A percentile compares a stretch with the other conserved stretches of the same genome.
phyloP scores from a whole-genome alignment of 2,797 vertebrate genomes.

The Xenops minutus region DNA sequence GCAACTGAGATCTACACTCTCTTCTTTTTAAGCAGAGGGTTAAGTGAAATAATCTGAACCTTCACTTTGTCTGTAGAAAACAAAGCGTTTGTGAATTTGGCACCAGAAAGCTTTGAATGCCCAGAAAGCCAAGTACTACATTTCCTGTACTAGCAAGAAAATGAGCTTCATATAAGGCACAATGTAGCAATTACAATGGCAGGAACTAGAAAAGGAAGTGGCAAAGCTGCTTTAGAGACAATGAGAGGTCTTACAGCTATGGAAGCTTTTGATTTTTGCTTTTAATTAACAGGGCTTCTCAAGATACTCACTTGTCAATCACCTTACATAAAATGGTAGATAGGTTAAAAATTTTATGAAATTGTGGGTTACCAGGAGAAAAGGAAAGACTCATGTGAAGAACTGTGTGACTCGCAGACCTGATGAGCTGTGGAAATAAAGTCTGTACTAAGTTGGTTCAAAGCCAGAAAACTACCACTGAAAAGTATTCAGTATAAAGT shows the following conservation, averaged over 20 bases:
- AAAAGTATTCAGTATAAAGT: not conserved
- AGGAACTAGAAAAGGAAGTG: not conserved
- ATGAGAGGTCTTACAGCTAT: not conserved
- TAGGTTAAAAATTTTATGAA: not conserved
- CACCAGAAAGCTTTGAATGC: not conserved
- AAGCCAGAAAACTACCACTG: not conserved
- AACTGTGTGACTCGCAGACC: not conserved
- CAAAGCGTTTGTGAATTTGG: not conserved
- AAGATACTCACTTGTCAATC: not conserved
- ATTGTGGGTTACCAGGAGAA: not conserved
- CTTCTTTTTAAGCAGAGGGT: not conserved
- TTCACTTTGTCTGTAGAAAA: not conserved
- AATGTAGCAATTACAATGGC: not conserved
- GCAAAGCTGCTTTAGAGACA: not conserved
- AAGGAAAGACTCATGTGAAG: not conserved
- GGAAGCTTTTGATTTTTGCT: not conserved
- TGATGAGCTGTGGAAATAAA: not conserved
- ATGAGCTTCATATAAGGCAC: not conserved
- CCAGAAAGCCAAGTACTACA: not conserved
- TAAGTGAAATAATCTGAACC: not conserved
- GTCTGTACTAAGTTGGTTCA: not conserved
- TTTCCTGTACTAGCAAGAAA: not conserved
- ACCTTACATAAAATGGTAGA: not conserved
- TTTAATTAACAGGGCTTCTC: not conserved
- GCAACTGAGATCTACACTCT: not conserved